Evolutionary conservation across 2,888 invertebrate genomes (phyloP).

Genomic region (Eilema depressum): DNA sequence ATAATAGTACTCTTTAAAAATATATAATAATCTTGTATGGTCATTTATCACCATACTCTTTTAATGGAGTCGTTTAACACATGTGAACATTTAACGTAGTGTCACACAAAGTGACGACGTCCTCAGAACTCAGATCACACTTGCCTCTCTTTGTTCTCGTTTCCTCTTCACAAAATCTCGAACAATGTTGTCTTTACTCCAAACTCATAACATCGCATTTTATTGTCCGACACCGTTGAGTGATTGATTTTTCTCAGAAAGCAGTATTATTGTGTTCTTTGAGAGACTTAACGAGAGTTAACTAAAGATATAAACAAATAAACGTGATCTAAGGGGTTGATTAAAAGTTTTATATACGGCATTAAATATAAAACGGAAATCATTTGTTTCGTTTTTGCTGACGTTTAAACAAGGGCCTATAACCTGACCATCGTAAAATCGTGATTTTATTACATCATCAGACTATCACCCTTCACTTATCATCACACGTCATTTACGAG

Average conservation of each 20-base stretch:
- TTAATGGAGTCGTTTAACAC: not conserved
- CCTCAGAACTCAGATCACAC: conserved; percentile 15
- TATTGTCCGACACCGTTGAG: conserved; percentile 35
- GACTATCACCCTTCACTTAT: not conserved
- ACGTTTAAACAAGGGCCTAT: not conserved
- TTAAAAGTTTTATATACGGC: conserved; percentile 2
- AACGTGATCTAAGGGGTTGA: conserved; percentile 1
- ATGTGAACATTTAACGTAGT: not conserved
- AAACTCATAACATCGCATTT: conserved; percentile 38
- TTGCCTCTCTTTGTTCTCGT: conserved; percentile 49
- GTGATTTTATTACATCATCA: not conserved
- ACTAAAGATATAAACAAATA: conserved; percentile 1
- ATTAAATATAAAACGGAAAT: not conserved
- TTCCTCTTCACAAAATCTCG: conserved; percentile 21
- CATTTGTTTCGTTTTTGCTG: not conserved
- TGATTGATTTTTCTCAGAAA: conserved; percentile 38
- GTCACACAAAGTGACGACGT: not conserved
- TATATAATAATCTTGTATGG: too few relatives aligned
- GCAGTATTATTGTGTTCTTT: not conserved
- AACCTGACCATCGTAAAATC: not conserved
- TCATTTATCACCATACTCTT: not conserved
- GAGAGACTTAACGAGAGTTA: conserved; percentile 1
- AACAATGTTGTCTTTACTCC: conserved; percentile 30
- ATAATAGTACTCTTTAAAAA: too few relatives aligned
- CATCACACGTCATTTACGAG: not conserved